Evolutionary conservation across 1,140 invertebrate genomes (phyloP), one percentile per base, ranked within the genome.

Genomic region (Eulimnadia texana): DNA sequence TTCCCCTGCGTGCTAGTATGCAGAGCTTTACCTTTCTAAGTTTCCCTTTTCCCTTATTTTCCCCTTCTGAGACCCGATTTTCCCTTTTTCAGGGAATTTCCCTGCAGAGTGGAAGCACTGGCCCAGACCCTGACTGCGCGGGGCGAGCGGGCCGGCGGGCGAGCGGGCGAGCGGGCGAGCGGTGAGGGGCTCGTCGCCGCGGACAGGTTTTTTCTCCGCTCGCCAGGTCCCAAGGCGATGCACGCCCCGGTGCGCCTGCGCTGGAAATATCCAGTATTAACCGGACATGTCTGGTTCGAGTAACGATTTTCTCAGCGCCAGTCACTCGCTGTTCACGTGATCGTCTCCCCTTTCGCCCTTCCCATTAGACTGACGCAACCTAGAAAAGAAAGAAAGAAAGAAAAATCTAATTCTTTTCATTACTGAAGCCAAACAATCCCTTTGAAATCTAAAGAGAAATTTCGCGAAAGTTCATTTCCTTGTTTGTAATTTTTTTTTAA

Each of bases 211-310:
- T 16, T 42, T 6, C 33, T 16, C 33, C 6, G 33, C 33, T 42
- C 16, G 6, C 33, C 33, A 42, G 6, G 33, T 42, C 6, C 16
- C 16, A 42, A 42, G 6, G 6, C 6, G 6, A 16, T 6, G 6
- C 33, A 42, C 33, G 16, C 33, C 33, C 33, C 33, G 6, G 33
- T 9, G 33, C 33, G 33, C 33, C 33, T 42, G 33, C 27, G 28
- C 55, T n/a, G 19, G 55, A 33, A 28, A 10, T 33, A 33, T 57
- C 55, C 33, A 33, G 55, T 57, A 57, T 23, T 57, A 57, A 57
- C 55, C 33, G 55, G 55, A 57, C 27, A 57, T 57, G 55, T 57
- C 55, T 57, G 55, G 55, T 57, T 57, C 29, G 16, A 27, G 3
- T 29, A 19, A 16, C 55, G 28, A 29, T 57, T 42, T 42, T 42